Conservation (phyloP, 37 sponge, comb jelly and placozoan species). For the Cliona cf. orientalis region DNA sequence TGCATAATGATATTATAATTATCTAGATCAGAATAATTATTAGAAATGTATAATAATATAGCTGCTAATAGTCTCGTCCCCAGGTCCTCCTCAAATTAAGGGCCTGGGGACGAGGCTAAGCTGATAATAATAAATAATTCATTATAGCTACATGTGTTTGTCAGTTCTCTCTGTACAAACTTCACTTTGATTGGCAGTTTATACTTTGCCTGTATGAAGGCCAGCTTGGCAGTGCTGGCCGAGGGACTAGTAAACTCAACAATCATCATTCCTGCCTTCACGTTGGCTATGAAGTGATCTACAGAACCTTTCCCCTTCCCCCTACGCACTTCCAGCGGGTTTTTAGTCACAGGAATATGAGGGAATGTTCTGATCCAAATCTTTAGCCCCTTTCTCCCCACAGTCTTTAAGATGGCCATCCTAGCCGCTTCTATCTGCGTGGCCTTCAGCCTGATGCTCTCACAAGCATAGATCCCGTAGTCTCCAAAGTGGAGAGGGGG, state of each 20-base stretch:
- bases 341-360: constrained; percentile 87
- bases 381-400: constrained; percentile 50
- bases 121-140: no score
- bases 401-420: constrained; percentile 49
- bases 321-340: constrained; percentile 84
- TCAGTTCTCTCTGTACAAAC: constrained; percentile 62
- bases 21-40: no score
- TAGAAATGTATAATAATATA: no score
- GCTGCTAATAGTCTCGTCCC: no score
- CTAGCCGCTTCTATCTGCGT: constrained; percentile 67
- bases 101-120: no score
- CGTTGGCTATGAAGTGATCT: constrained; percentile 72
- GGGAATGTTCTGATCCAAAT: constrained; percentile 61
- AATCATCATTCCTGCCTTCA: constrained; percentile 69
- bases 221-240: constrained; percentile 31
- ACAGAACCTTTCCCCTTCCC: constrained; percentile 93
- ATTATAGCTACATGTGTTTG: no score
- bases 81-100: no score
- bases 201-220: constrained; percentile 43
- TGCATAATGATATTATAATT: no score
- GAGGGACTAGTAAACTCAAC: constrained; percentile 67
- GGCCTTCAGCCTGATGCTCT: constrained; percentile 50
- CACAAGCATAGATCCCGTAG: constrained; percentile 62
- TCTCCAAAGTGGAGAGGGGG: constrained; percentile 33
- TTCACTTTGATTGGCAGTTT: constrained; percentile 68